Conservation (phyloP, 2,797 vertebrate genomes). For the Poliocrania exsul region DNA sequence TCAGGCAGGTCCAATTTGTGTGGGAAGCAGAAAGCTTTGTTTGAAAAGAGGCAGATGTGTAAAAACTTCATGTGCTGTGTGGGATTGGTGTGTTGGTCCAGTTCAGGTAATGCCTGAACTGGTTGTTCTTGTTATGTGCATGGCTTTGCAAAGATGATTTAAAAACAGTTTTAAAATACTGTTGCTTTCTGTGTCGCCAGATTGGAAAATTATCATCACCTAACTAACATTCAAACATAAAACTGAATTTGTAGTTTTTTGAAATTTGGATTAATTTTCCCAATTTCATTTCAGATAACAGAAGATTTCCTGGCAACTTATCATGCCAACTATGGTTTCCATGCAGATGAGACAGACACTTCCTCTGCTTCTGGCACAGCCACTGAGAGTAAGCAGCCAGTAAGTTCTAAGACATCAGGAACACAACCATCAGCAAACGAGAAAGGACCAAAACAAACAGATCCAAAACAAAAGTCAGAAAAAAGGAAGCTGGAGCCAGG, state of each 20-base stretch:
- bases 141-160: not conserved
- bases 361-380: conserved; percentile 68
- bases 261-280: not conserved
- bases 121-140: not conserved
- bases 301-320: conserved; percentile 95
- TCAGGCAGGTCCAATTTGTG: not conserved
- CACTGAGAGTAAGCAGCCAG: conserved; percentile 21
- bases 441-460: conserved; percentile 58
- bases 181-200: not conserved
- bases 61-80: not conserved
- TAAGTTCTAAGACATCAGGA: conserved; percentile 38
- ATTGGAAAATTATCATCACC: not conserved
- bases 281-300: conserved; percentile 82
- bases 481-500: conserved; percentile 93
- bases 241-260: not conserved
- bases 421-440: conserved; percentile 54
- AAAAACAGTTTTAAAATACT: not conserved
- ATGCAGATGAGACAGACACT: conserved; percentile 75
- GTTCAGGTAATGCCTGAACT: not conserved
- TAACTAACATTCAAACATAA: not conserved
- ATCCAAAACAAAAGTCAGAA: conserved; percentile 83
- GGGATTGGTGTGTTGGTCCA: not conserved
- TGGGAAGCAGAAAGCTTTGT: not conserved
- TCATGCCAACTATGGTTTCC: conserved; percentile 94
- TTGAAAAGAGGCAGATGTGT: not conserved